phyloP scores from a whole-genome alignment of 2,113 vertebrate genomes.

The Panurus biarmicus region DNA sequence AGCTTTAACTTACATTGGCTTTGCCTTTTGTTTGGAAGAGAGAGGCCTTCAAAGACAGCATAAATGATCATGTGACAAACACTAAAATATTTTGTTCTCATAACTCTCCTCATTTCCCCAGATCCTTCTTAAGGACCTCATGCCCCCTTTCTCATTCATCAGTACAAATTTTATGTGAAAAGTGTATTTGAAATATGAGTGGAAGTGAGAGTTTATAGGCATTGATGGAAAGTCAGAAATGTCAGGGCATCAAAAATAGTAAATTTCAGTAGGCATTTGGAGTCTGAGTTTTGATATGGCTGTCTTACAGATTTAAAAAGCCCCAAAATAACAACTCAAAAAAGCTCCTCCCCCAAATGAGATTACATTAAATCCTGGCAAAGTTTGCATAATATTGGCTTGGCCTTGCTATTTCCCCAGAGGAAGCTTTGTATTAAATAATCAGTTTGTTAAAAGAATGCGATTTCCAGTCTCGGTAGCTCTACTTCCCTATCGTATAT shows the following conservation, averaged over 20 bases:
- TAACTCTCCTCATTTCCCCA: not conserved
- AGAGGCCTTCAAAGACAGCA: not conserved
- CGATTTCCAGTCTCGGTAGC: not conserved
- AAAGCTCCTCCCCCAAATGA: not conserved
- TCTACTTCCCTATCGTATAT: not conserved
- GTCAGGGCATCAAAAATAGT: not conserved
- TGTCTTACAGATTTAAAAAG: not conserved
- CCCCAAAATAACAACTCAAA: not conserved
- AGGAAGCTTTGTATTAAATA: not conserved
- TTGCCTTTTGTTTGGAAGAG: not conserved
- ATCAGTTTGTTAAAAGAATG: not conserved
- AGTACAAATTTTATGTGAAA: not conserved
- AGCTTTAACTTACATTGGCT: not conserved
- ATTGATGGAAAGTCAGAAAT: not conserved
- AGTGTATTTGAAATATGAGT: not conserved
- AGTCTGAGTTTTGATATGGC: not conserved
- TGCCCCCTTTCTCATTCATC: not conserved
- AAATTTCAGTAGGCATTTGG: not conserved
- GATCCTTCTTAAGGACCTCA: not conserved
- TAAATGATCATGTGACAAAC: not conserved
- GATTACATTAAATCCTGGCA: not conserved
- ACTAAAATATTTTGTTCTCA: not conserved
- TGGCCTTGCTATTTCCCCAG: not conserved
- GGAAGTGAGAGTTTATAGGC: not conserved
- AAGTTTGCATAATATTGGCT: not conserved